phyloP scores from a whole-genome alignment of 1,140 invertebrate genomes.

The Nymphalis io region DNA sequence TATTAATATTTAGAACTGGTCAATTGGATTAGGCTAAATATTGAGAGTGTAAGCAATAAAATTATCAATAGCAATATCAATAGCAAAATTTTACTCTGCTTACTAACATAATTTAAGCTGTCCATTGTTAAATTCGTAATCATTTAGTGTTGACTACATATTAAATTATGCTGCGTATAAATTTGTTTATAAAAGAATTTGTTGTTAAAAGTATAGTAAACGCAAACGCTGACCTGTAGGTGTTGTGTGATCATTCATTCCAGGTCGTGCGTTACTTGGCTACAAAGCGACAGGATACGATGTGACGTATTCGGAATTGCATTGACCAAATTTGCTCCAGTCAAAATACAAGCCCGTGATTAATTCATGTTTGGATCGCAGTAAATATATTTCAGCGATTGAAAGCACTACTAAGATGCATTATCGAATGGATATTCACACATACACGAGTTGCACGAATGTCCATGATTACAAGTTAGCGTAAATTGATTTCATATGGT shows the following conservation, averaged over 20 bases:
- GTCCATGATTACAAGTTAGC: too few species aligned
- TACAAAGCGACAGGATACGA: conserved; percentile 16
- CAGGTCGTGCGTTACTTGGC: background rate
- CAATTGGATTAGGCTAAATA: too few species aligned
- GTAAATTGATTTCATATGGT: too few species aligned
- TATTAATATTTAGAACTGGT: too few species aligned
- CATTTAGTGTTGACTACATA: too few species aligned
- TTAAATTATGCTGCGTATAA: background rate
- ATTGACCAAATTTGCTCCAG: conserved; percentile 11
- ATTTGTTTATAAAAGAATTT: background rate
- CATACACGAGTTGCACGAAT: background rate
- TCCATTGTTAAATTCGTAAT: too few species aligned
- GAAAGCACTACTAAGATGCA: background rate
- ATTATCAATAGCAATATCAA: too few species aligned
- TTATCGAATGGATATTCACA: background rate
- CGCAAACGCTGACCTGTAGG: background rate
- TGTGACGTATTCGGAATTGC: conserved; percentile 4
- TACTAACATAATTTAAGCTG: too few species aligned
- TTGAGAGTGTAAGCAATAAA: too few species aligned
- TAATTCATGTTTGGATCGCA: conserved; percentile 5
- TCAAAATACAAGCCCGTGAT: conserved; percentile 8
- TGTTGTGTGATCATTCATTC: conserved; percentile 16
- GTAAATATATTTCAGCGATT: conserved; percentile 8
- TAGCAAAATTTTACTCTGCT: too few species aligned
- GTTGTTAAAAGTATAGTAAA: conserved; percentile 3